Base-by-base conservation (phyloP, 1,140 invertebrate genomes). In the Orussus abietinus region DNA sequence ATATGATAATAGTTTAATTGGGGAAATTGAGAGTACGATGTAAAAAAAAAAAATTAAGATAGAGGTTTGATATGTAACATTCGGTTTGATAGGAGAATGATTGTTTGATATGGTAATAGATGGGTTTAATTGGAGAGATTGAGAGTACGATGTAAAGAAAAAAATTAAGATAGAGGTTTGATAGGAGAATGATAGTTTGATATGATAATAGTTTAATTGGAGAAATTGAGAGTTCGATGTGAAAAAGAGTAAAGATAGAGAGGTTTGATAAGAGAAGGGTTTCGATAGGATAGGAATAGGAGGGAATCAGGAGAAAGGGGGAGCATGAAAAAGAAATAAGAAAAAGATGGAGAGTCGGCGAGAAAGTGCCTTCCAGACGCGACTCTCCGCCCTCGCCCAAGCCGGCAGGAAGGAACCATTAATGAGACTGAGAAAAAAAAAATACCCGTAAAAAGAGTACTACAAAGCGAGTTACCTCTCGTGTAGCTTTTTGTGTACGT, bases 351-450 rank as follows among this genome's bases (percentile, higher is more conserved):
- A 34, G 42, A 36, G 37, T 44, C 42, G 38, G 38, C 25, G 42
- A 19, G 13, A 19, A 1, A 36, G 45, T 47, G 43, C 43, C 43
- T 45, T 45, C 19, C 28, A n/a, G 9, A 31, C 15, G 17, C 10
- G 18, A 26, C 15, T 11, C 39, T 22, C 36, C 31, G 30, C 29
- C 33, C 28, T 38, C 26, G 12, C 13, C 19, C 29, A 5, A 25
- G 28, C 15, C n/a, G 18, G 9, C 19, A 29, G 30, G 51, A 37
- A 61, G 57, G 50, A 56, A 57, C 55, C n/a, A n/a, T 63, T 56
- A 47, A 71, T 69, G 68, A 71, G 68, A 71, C 68, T 71, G 68
- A 71, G 58, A 57, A 59, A n/a, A n/a, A n/a, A n/a, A n/a, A n/a
- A n/a, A n/a, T n/a, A n/a, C n/a, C n/a, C 55, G 62, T 68, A 64